Evolutionary conservation across 2,113 vertebrate genomes (phyloP).

Genomic region (Muscicapa adusta): DNA sequence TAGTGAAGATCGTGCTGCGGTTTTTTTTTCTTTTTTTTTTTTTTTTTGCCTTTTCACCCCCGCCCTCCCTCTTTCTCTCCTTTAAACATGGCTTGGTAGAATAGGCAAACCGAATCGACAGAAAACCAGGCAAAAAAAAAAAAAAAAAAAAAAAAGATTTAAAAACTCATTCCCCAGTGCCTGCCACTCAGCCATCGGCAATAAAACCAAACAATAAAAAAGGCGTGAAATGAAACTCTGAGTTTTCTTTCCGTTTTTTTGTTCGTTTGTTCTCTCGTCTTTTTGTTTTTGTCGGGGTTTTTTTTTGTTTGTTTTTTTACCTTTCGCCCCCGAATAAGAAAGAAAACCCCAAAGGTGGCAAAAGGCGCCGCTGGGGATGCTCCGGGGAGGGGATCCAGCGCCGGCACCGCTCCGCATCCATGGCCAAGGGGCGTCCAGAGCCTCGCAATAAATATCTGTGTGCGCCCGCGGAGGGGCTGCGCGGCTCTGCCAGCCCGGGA

Average conservation of each 20-base stretch:
- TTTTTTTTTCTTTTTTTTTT: background rate
- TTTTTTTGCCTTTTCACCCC: background rate
- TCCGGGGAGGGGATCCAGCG: background rate
- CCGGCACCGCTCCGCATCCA: background rate
- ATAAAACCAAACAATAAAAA: constrained; percentile 23
- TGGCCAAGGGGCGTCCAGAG: constrained; percentile 47
- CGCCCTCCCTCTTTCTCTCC: too few relatives aligned
- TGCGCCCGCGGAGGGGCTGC: background rate
- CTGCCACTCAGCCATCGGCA: constrained; percentile 48
- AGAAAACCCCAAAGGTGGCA: background rate
- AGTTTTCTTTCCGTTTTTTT: background rate
- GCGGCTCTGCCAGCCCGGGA: constrained; percentile 22
- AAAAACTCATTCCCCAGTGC: background rate
- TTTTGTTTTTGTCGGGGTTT: background rate
- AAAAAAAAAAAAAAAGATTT: too few relatives aligned
- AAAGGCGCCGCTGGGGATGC: background rate
- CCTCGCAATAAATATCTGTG: background rate
- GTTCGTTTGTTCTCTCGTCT: background rate
- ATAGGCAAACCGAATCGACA: too few relatives aligned
- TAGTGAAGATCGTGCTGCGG: too few relatives aligned
- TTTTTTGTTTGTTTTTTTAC: background rate
- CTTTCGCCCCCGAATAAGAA: constrained; percentile 42
- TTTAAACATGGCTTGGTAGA: too few relatives aligned
- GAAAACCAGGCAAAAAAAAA: too few relatives aligned
- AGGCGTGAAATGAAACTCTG: constrained; percentile 35